These are phyloP conservation scores for Catharus ustulatus DNA, from an alignment of 2,797 vertebrate species.

Conservation along the genomic window DNA sequence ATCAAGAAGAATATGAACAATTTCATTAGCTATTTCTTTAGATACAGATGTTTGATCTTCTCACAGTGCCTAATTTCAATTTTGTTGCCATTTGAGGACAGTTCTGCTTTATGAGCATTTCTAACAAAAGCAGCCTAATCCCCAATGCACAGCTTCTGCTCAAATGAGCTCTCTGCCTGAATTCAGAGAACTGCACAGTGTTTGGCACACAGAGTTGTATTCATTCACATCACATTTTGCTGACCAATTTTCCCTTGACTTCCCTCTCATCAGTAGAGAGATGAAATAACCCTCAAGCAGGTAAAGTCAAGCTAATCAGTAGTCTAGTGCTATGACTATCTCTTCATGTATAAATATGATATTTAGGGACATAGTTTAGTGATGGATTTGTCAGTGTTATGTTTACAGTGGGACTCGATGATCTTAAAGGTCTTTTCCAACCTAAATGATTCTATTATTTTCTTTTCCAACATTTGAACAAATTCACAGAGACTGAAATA, in stretches of 20 bases:
- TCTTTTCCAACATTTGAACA: not conserved
- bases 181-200: not conserved
- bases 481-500: not conserved
- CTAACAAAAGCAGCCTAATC: not conserved
- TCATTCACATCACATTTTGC: not conserved
- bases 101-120: not conserved
- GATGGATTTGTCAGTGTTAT: not conserved
- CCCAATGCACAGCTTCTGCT: not conserved
- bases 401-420: not conserved
- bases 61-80: not conserved
- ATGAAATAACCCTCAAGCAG: not conserved
- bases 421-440: not conserved
- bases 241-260: not conserved
- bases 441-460: not conserved
- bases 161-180: not conserved
- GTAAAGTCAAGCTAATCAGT: not conserved
- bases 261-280: not conserved
- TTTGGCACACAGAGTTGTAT: not conserved
- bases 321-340: not conserved
- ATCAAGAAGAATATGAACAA: not conserved
- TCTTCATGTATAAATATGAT: not conserved
- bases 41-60: not conserved
- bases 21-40: not conserved
- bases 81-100: not conserved
- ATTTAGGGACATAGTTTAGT: not conserved